Evolutionary conservation across 2,888 invertebrate species (phyloP), one percentile per base, ranked within the genome.

Genomic region (Polydrusus tereticollis): DNA sequence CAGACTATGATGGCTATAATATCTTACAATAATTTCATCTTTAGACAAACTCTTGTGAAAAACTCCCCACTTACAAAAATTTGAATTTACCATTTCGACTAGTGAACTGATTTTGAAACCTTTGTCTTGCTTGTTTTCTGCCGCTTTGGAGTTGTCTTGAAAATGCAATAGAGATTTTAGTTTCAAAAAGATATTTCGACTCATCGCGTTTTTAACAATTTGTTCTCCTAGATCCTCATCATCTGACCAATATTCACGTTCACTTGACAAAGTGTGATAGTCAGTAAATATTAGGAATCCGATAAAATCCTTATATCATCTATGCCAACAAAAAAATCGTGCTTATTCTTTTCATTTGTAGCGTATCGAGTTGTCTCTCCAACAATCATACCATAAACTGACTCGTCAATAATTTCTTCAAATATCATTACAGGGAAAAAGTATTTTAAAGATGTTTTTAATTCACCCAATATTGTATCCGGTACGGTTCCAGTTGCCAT

Each of bases 51-150:
- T 26, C 7, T 26, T 7, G 26, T 26, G 26, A 26, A 26, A 26
- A 5, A 26, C 7, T 5, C 26, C 26, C 3, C 3, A 26, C 26
- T 26, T 26, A 26, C 26, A 7, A 26, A 26, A 26, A 7, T 26
- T 26, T 26, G n/a, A n/a, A n/a, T n/a, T 76, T 58, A 74, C 21
- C 36, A 52, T 71, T 6, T 41, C 36, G 16, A 72, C 20, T 29
- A 74, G 36, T 7, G 65, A 66, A 21, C 71, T 59, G 12, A 75
- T 60, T 76, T 75, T 75, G 36, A 72, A 74, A n/a, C 52, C 20
- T 57, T 33, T 68, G 43, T 72, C 74, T 16, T 72, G 18, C 29
- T 67, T 74, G 45, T 74, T 72, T 10, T 70, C 52, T 14, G 63
- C 23, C 14, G 66, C 73, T 45, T 63, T 21, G 12, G 73, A 20